Conservation (phyloP, 2,797 vertebrate genomes). For the Platalea minor region DNA sequence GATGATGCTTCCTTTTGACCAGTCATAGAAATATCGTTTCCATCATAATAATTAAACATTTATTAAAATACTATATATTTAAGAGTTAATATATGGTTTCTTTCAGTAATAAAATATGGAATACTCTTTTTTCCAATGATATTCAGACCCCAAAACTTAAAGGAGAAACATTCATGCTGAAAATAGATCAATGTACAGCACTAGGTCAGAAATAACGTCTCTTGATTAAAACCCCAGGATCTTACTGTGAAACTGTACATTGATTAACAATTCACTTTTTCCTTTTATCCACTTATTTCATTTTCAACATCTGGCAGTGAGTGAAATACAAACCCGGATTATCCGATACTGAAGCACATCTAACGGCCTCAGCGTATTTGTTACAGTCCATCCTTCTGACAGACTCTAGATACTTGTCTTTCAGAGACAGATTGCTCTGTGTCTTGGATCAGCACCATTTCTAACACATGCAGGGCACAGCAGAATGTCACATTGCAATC, state of each 20-base stretch:
- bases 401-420: neutral
- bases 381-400: constrained; percentile 6
- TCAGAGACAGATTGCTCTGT: neutral
- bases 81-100: constrained; percentile 50
- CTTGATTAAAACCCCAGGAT: constrained; percentile 29
- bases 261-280: constrained; percentile 35
- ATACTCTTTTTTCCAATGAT: constrained; percentile 17
- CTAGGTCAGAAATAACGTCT: constrained; percentile 54
- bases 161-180: constrained; percentile 64
- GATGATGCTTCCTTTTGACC: constrained; percentile 11
- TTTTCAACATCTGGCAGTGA: constrained; percentile 71
- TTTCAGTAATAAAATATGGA: constrained; percentile 69
- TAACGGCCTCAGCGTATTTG: neutral
- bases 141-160: constrained; percentile 51
- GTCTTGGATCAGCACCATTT: constrained; percentile 71
- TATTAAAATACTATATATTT: constrained; percentile 64
- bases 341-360: neutral
- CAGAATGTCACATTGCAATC: constrained; percentile 27
- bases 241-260: constrained; percentile 52
- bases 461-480: constrained; percentile 62
- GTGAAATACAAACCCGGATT: constrained; percentile 41
- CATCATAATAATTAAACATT: constrained; percentile 33
- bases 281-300: neutral
- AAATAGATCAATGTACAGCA: constrained; percentile 62
- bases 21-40: constrained; percentile 52